Conservation (phyloP, 2,113 vertebrate genomes). For the Callithrix jacchus region DNA sequence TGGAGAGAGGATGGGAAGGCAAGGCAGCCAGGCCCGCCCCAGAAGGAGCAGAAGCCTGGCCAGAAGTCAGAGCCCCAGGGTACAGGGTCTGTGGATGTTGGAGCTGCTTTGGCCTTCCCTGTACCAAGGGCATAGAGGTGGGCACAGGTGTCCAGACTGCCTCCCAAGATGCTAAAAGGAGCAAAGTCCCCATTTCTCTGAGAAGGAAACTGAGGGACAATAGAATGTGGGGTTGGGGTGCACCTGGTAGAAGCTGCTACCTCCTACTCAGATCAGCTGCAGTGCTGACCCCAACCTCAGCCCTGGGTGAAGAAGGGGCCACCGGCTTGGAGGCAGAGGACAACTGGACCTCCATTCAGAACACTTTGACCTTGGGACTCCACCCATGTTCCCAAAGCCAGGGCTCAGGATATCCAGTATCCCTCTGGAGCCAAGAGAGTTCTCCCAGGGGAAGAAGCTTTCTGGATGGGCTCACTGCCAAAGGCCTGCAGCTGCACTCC, state of each 20-base stretch:
- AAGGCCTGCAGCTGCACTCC: not conserved
- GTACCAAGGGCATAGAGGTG: not conserved
- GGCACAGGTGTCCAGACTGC: not conserved
- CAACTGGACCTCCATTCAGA: not conserved
- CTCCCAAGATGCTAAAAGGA: not conserved
- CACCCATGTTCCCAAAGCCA: not conserved
- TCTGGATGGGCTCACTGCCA: not conserved
- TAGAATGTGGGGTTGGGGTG: fast-evolving
- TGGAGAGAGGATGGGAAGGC: not conserved
- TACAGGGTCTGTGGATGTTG: fast-evolving
- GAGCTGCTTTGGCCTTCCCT: not conserved
- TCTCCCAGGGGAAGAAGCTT: not conserved
- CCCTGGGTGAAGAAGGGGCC: not conserved
- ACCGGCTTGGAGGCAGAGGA: not conserved
- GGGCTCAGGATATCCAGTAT: not conserved
- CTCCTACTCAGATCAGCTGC: not conserved
- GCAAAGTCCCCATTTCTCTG: not conserved
- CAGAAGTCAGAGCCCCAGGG: not conserved
- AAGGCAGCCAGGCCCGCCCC: not conserved
- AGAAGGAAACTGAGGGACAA: not conserved
- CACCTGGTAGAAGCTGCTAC: not conserved
- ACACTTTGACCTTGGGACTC: constrained; percentile 44
- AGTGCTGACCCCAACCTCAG: not conserved
- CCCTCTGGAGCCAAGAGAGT: not conserved
- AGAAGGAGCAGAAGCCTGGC: not conserved